Evolutionary conservation across 2,797 vertebrate genomes (phyloP).

Genomic region (Fistularia tabacaria): DNA sequence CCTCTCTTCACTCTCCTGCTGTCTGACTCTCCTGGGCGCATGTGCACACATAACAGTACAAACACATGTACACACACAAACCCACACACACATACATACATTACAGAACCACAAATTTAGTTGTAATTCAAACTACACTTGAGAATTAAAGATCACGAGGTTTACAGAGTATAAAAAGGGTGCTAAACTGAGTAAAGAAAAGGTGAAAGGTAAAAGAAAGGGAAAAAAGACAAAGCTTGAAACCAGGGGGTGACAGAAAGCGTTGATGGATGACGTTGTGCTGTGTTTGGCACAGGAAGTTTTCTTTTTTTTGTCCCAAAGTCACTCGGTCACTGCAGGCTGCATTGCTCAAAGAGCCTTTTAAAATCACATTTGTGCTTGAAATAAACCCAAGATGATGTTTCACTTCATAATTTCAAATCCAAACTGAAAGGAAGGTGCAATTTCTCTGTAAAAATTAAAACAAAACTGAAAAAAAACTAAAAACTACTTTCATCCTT

Average conservation of each 20-base stretch:
- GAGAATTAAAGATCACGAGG: constrained; percentile 40
- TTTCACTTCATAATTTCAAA: too few species aligned
- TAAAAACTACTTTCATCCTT: background rate
- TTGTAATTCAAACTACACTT: constrained; percentile 40
- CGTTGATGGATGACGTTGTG: background rate
- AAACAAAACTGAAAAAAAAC: background rate
- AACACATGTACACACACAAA: background rate
- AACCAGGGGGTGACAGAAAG: too few species aligned
- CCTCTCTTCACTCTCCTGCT: constrained; percentile 8
- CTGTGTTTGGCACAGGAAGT: too few species aligned
- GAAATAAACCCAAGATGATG: too few species aligned
- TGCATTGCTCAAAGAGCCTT: too few species aligned
- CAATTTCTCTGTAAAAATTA: too few species aligned
- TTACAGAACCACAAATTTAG: constrained; percentile 24
- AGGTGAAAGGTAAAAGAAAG: constrained; percentile 9
- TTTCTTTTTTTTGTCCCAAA: too few species aligned
- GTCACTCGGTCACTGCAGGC: too few species aligned
- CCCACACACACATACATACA: background rate
- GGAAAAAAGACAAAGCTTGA: background rate
- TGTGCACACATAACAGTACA: background rate
- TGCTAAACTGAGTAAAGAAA: background rate
- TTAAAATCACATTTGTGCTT: too few species aligned
- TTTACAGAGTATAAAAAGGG: constrained; percentile 34
- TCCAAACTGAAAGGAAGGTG: too few species aligned
- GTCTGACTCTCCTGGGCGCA: background rate